phyloP scores from a whole-genome alignment of 2,113 vertebrate genomes.

The Eurystomus gularis region DNA sequence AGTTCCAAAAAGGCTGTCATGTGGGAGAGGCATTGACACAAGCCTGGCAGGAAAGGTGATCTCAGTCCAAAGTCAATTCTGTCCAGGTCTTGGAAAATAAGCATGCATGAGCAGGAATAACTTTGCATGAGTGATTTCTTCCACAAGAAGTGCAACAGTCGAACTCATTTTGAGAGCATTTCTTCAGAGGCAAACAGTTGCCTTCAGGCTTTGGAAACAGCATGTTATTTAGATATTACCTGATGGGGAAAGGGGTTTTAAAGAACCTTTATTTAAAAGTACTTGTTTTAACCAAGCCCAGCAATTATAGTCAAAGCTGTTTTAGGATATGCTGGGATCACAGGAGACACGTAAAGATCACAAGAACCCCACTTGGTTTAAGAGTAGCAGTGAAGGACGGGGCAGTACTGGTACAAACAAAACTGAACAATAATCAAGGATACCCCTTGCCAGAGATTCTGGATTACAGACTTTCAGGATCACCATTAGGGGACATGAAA shows the following conservation, averaged over 20 bases:
- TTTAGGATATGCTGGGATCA: not conserved
- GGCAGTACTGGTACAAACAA: not conserved
- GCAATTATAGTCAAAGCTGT: not conserved
- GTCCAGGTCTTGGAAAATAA: not conserved
- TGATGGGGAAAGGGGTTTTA: not conserved
- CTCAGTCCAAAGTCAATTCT: not conserved
- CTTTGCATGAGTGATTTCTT: not conserved
- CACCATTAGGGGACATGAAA: not conserved
- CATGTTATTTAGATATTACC: not conserved
- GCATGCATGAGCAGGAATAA: not conserved
- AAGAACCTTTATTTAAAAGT: not conserved
- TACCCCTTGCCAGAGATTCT: not conserved
- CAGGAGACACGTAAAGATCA: not conserved
- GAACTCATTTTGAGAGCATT: slow-evolving; percentile 8
- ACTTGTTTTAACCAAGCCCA: not conserved
- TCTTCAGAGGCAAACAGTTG: not conserved
- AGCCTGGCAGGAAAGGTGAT: not conserved
- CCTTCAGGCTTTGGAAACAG: not conserved
- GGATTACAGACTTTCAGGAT: not conserved
- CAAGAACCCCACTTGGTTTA: not conserved
- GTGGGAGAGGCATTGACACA: not conserved
- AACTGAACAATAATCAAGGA: not conserved
- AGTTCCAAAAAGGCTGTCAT: not conserved
- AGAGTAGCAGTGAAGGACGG: not conserved
- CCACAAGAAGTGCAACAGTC: not conserved